Evolutionary conservation across 2,797 vertebrate species (phyloP).

Genomic region (Cheirogaleus major): DNA sequence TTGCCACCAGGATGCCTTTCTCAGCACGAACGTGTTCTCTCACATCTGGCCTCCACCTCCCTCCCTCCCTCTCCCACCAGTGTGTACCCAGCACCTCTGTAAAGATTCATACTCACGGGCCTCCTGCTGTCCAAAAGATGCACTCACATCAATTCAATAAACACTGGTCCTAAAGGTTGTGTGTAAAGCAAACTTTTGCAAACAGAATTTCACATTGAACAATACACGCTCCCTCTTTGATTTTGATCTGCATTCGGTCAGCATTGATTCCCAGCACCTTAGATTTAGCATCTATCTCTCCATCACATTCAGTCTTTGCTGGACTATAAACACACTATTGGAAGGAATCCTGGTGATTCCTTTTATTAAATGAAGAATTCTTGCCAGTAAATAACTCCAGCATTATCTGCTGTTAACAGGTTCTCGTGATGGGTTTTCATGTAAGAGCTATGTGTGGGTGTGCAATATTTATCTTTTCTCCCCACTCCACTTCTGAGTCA

Average conservation of each 20-base stretch:
- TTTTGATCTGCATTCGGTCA: slow-evolving; percentile 1
- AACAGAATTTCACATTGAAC: slow-evolving; percentile 1
- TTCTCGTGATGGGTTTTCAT: neutral
- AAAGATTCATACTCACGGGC: neutral
- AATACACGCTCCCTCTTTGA: neutral
- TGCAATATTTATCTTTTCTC: slow-evolving; percentile 16
- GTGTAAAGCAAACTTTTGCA: slow-evolving; percentile 2
- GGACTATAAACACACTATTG: neutral
- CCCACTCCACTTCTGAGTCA: slow-evolving; percentile 15
- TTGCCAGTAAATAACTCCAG: neutral
- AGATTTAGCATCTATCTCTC: neutral
- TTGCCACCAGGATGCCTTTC: neutral
- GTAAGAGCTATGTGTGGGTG: neutral
- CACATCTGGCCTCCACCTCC: neutral
- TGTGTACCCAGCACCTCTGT: neutral
- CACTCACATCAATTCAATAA: neutral
- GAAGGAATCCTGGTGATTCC: neutral
- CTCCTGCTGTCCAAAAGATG: neutral
- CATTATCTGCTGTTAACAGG: neutral
- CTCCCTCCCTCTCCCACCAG: neutral
- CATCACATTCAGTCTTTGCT: neutral
- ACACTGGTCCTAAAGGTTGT: neutral
- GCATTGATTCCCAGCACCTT: neutral
- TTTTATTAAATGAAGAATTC: slow-evolving; percentile 34
- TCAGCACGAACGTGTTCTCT: neutral